phyloP scores from a whole-genome alignment of 2,113 vertebrate genomes.

The Cavia porcellus region DNA sequence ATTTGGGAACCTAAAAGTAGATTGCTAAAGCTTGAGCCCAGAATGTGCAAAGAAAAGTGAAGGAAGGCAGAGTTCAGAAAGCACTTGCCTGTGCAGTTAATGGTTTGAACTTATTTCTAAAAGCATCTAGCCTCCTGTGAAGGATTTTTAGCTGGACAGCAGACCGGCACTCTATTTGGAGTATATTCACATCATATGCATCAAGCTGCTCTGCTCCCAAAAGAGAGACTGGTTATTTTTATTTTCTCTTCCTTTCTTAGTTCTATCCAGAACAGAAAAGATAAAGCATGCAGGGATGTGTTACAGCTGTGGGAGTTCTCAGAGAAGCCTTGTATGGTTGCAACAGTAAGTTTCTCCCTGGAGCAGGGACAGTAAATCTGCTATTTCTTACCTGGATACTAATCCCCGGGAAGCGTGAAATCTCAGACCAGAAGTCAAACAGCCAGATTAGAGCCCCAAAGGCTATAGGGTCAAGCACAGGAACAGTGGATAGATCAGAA shows the following conservation, averaged over 20 bases:
- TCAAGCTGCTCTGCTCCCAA: not conserved
- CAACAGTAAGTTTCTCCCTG: not conserved
- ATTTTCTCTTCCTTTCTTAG: not conserved
- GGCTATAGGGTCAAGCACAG: not conserved
- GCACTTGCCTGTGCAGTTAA: not conserved
- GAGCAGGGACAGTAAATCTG: not conserved
- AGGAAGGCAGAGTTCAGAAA: not conserved
- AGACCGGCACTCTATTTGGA: not conserved
- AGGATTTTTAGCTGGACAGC: not conserved
- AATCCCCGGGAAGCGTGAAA: not conserved
- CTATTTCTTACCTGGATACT: not conserved
- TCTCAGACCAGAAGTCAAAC: not conserved
- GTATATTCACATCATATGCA: not conserved
- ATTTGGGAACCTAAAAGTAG: not conserved
- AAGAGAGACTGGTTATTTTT: conserved; percentile 37
- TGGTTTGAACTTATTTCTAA: not conserved
- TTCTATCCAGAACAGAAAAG: conserved; percentile 8
- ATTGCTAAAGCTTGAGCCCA: not conserved
- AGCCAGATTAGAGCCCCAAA: not conserved
- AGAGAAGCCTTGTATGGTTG: not conserved
- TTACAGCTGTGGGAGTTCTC: not conserved
- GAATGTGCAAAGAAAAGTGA: not conserved
- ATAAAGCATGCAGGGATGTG: not conserved
- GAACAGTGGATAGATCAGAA: not conserved
- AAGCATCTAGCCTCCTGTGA: not conserved